Evolutionary conservation across 92 coral and sea anemone species (phyloP).

Genomic region (Montipora capitata): DNA sequence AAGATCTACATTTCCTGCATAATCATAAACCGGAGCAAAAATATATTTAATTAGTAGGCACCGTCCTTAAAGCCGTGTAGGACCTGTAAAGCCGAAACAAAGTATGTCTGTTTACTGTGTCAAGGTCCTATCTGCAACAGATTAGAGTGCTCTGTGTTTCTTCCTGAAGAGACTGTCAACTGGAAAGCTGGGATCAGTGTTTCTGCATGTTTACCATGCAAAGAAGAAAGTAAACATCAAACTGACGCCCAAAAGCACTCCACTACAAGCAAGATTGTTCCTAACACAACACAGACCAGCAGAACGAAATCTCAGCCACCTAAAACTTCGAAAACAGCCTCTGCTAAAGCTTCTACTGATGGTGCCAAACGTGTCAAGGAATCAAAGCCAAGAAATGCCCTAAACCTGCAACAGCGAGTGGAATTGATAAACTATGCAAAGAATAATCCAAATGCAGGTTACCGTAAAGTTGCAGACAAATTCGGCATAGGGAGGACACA

Average conservation of each 20-base stretch:
- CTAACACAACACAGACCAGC: constrained; percentile 7
- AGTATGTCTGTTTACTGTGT: no score
- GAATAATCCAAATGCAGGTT: neutral
- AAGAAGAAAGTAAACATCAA: neutral
- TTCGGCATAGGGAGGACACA: neutral
- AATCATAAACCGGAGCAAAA: no score
- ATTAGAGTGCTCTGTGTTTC: constrained; percentile 11
- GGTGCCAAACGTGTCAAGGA: constrained; percentile 12
- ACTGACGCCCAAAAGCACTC: neutral
- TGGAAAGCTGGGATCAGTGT: constrained; percentile 14
- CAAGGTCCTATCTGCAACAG: constrained; percentile 31
- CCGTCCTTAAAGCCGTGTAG: neutral
- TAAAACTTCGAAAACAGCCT: neutral
- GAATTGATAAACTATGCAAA: neutral
- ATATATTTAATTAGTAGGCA: no score
- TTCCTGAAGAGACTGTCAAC: constrained; percentile 26
- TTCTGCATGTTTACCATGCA: constrained; percentile 35
- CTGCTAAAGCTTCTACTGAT: constrained; percentile 2
- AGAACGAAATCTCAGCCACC: constrained; percentile 8
- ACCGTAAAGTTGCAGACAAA: constrained; percentile 11
- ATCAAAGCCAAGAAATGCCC: constrained; percentile 7
- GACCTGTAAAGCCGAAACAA: neutral
- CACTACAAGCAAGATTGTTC: constrained; percentile 14
- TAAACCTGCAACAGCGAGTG: constrained; percentile 2
- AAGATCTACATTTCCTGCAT: no score